These are phyloP conservation scores for Rynchops niger DNA, from an alignment of 2,113 vertebrate species.

Conservation along the genomic window DNA sequence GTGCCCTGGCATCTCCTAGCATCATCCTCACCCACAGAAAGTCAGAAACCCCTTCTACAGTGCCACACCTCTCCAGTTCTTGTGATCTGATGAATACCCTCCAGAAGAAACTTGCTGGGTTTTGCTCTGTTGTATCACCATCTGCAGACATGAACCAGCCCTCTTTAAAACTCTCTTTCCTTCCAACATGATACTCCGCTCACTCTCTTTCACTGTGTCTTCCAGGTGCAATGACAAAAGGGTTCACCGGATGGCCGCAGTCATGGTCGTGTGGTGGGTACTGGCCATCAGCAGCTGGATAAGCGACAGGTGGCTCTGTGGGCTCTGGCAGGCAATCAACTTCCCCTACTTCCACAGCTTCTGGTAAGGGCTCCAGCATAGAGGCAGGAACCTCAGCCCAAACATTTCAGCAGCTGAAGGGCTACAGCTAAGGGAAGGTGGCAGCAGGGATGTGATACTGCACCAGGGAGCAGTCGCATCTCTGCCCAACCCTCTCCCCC, in stretches of 20 bases:
- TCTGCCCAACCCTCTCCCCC: not conserved
- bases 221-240: slow-evolving; percentile 80
- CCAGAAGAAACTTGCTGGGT: not conserved
- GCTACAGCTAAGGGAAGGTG: not conserved
- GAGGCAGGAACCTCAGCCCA: not conserved
- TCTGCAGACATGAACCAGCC: not conserved
- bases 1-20: not conserved
- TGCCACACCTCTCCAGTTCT: not conserved
- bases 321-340: slow-evolving; percentile 86
- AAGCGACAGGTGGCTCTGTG: slow-evolving; percentile 86
- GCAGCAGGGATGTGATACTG: not conserved
- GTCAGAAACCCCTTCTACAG: not conserved
- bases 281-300: slow-evolving; percentile 90
- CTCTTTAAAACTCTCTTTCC: not conserved
- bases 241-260: slow-evolving; percentile 68
- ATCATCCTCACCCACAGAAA: not conserved
- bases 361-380: slow-evolving; percentile 77
- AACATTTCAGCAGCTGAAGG: not conserved
- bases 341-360: slow-evolving; percentile 93
- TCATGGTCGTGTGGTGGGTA: slow-evolving; percentile 81
- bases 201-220: not conserved
- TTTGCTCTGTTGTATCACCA: not conserved
- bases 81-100: not conserved
- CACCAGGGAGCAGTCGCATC: not conserved
- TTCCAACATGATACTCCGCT: fast-evolving